Evolutionary conservation across 2,888 invertebrate species (phyloP).

Genomic region (Drosophila anomalipes): DNA sequence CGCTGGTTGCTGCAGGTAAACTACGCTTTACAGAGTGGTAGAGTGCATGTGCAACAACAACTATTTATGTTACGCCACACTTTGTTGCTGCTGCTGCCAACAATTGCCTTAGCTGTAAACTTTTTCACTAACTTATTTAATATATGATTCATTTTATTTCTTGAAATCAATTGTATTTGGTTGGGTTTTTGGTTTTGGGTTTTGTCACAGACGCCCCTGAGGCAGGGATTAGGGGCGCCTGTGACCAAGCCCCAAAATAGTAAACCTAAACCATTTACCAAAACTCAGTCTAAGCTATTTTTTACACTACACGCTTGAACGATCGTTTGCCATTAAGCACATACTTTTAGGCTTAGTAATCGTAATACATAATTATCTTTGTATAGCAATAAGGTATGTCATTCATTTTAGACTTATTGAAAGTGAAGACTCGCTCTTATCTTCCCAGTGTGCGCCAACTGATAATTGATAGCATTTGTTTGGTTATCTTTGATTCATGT

Average conservation of each 20-base stretch:
- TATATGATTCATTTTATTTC: not conserved
- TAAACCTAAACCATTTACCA: not conserved
- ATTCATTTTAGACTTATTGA: slow-evolving; percentile 10
- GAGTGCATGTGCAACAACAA: no score
- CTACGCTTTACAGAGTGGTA: no score
- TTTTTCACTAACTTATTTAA: not conserved
- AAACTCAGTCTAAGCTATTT: not conserved
- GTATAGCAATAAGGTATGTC: not conserved
- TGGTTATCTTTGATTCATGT: not conserved
- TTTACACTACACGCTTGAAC: no score
- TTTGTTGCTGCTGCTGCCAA: no score
- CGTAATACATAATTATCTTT: not conserved
- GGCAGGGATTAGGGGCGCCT: no score
- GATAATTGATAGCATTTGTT: not conserved
- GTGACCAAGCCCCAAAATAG: not conserved
- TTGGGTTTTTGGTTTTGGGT: no score
- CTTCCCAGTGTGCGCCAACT: not conserved
- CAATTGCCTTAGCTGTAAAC: no score
- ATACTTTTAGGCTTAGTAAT: slow-evolving; percentile 5
- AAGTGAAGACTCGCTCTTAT: not conserved
- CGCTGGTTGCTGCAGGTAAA: no score
- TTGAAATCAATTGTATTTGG: not conserved
- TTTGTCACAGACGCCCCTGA: no score
- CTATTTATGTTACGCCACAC: no score
- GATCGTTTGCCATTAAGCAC: not conserved